Evolutionary conservation across 2,113 vertebrate genomes (phyloP).

Genomic region (Pangasianodon gigas): DNA sequence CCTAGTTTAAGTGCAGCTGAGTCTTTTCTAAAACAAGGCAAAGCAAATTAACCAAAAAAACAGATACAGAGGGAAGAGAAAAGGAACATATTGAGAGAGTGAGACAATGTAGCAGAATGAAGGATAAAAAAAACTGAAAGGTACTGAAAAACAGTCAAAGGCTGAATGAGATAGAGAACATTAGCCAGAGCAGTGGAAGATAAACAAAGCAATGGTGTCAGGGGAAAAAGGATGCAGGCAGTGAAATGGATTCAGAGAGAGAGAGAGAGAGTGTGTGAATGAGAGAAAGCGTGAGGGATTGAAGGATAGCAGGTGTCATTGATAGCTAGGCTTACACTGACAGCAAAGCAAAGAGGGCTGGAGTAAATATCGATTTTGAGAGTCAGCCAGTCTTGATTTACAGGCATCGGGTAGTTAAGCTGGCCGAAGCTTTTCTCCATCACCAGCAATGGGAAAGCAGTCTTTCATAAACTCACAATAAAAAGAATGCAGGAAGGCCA

Average conservation of each 20-base stretch:
- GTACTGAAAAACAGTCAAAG: background rate
- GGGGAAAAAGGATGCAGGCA: background rate
- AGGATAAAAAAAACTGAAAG: background rate
- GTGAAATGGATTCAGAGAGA: slow-evolving; percentile 7
- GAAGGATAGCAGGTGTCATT: slow-evolving; percentile 38
- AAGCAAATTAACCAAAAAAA: slow-evolving; percentile 5
- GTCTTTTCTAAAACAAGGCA: slow-evolving; percentile 4
- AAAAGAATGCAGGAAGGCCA: background rate
- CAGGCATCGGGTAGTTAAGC: slow-evolving; percentile 26
- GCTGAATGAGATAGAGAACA: slow-evolving; percentile 18
- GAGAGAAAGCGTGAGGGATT: slow-evolving; percentile 35
- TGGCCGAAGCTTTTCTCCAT: slow-evolving; percentile 10
- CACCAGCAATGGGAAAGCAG: slow-evolving; percentile 1
- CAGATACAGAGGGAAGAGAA: background rate
- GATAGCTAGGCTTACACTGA: slow-evolving; percentile 36
- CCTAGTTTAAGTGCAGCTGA: background rate
- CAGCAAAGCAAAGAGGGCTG: slow-evolving; percentile 30
- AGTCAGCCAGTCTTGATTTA: slow-evolving; percentile 41
- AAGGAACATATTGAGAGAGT: background rate
- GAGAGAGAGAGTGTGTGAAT: slow-evolving; percentile 18
- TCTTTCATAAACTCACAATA: background rate
- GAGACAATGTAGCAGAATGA: background rate
- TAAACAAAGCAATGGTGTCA: slow-evolving; percentile 12
- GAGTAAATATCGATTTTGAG: slow-evolving; percentile 46
- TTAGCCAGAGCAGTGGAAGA: background rate